These are phyloP conservation scores for Dryobota labecula DNA, from an alignment of 2,888 invertebrate species.

Conservation along the genomic window DNA sequence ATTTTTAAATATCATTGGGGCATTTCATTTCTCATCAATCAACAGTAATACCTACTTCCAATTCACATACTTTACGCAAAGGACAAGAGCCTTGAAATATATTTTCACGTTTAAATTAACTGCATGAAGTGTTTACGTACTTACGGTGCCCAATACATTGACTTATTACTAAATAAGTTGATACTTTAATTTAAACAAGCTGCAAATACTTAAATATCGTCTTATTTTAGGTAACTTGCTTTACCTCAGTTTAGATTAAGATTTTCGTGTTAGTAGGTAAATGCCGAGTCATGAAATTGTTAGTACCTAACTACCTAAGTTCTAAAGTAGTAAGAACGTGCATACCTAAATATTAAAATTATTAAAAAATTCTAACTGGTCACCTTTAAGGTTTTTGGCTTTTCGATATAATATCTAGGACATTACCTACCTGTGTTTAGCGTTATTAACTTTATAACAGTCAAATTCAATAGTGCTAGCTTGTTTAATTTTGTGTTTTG, in stretches of 20 bases:
- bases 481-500: neutral
- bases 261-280: neutral
- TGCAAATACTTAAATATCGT: conserved; percentile 3
- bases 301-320: neutral
- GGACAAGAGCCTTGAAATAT: no score
- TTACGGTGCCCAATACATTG: neutral
- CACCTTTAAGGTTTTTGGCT: neutral
- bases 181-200: neutral
- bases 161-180: neutral
- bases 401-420: neutral
- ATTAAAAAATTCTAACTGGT: neutral
- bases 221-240: conserved; percentile 26
- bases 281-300: neutral
- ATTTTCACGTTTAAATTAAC: conserved; percentile 21
- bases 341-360: conserved; percentile 1
- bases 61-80: no score
- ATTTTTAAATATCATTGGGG: no score
- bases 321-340: neutral
- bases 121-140: neutral
- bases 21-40: no score
- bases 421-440: neutral
- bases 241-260: conserved; percentile 3
- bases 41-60: no score
- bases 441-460: neutral
- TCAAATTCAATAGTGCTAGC: neutral